Percentiles rank a stretch among this genome's conserved stretches.
Evolutionary conservation across 2,888 invertebrate genomes (phyloP).

Genomic region (Parnassius orleans): DNA sequence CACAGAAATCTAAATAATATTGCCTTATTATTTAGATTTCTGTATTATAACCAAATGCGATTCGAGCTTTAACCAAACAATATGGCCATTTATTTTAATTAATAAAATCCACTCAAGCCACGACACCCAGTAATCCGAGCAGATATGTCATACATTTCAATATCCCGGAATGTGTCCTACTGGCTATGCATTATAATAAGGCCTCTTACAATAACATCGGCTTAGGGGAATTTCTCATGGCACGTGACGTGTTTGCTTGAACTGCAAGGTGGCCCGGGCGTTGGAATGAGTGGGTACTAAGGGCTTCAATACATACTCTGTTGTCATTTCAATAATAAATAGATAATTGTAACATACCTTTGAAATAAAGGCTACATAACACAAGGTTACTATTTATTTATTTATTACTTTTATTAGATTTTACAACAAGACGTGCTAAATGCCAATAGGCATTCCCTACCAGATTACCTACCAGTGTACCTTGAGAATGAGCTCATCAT

Average conservation of each 20-base stretch:
- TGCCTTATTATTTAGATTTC: too few species aligned
- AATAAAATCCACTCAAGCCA: constrained; percentile 8
- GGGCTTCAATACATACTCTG: neutral
- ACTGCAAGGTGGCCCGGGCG: neutral
- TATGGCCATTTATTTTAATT: constrained; percentile 8
- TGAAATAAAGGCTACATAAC: too few species aligned
- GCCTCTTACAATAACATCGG: constrained; percentile 36
- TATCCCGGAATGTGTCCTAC: constrained; percentile 37
- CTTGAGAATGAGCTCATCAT: too few species aligned
- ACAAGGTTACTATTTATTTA: too few species aligned
- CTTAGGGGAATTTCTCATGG: constrained; percentile 34
- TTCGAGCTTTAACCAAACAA: too few species aligned
- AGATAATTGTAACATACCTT: too few species aligned
- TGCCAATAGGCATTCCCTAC: too few species aligned
- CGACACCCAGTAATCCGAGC: constrained; percentile 16
- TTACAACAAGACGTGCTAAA: too few species aligned
- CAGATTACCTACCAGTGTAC: too few species aligned
- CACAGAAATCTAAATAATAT: too few species aligned
- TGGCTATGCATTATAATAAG: constrained; percentile 36
- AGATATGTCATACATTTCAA: constrained; percentile 34
- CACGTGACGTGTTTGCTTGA: constrained; percentile 37
- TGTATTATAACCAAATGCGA: neutral
- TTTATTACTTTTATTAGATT: too few species aligned
- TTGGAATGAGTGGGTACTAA: neutral
- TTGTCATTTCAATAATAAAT: too few species aligned